phyloP scores from a whole-genome alignment of 2,888 invertebrate genomes.

The Cyclophora punctaria region DNA sequence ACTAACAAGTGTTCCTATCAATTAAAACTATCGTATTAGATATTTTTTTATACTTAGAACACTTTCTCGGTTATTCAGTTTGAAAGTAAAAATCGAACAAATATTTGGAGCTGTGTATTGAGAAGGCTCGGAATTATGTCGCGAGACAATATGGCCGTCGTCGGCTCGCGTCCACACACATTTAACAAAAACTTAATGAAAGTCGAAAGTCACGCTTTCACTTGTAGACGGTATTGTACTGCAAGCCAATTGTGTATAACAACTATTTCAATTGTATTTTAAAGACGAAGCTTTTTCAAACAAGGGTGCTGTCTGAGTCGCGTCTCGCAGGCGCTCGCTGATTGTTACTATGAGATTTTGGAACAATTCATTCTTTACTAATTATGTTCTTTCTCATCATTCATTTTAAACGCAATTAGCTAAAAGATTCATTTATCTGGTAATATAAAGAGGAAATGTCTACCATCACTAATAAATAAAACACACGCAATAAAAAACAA shows the following conservation, averaged over 20 bases:
- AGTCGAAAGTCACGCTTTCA: slow-evolving; percentile 74
- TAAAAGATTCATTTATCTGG: too few relatives aligned
- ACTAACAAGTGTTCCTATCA: slow-evolving; percentile 12
- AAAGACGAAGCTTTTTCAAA: slow-evolving; percentile 32
- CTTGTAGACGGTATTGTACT: slow-evolving; percentile 62
- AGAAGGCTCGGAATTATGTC: slow-evolving; percentile 53
- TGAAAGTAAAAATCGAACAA: slow-evolving; percentile 46
- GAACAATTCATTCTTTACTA: too few relatives aligned
- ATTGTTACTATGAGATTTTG: too few relatives aligned
- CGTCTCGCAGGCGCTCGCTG: too few relatives aligned
- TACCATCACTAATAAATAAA: too few relatives aligned
- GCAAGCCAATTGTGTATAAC: slow-evolving; percentile 58
- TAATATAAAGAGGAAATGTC: too few relatives aligned
- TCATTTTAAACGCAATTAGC: too few relatives aligned
- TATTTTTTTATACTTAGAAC: slow-evolving; percentile 24
- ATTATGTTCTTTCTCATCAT: too few relatives aligned
- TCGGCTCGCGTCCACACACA: slow-evolving; percentile 54
- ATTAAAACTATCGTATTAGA: slow-evolving; percentile 13
- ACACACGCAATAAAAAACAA: too few relatives aligned
- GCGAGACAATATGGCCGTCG: slow-evolving; percentile 67
- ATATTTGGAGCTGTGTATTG: slow-evolving; percentile 40
- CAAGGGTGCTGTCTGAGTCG: slow-evolving; percentile 27
- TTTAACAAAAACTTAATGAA: slow-evolving; percentile 72
- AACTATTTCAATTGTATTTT: slow-evolving; percentile 38
- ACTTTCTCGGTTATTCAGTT: slow-evolving; percentile 29